Conservation (phyloP, 1,140 invertebrate genomes). For the Wiebesia pumilae region DNA sequence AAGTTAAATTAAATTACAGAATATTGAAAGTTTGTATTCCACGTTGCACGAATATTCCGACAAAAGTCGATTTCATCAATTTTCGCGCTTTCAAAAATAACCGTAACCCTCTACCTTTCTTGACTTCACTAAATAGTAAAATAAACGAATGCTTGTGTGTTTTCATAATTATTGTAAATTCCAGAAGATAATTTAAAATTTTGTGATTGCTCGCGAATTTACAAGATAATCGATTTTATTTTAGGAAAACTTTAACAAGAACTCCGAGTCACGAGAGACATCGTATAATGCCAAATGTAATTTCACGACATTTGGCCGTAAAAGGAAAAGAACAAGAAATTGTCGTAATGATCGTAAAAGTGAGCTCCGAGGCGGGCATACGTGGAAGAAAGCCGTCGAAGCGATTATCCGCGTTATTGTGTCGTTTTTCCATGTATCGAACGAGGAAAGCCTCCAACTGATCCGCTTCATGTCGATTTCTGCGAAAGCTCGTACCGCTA, state of each 20-base stretch:
- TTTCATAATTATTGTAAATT: too few species aligned
- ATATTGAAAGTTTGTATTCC: too few species aligned
- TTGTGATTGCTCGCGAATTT: background rate
- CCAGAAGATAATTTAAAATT: conserved; percentile 19
- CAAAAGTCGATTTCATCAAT: too few species aligned
- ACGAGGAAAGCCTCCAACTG: background rate
- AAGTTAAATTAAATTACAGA: too few species aligned
- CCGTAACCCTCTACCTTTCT: too few species aligned
- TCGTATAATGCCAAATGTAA: conserved; percentile 43
- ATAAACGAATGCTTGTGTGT: too few species aligned
- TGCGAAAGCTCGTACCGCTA: conserved; percentile 50
- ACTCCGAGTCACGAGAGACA: background rate
- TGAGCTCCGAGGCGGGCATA: background rate
- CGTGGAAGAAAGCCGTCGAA: conserved; percentile 21
- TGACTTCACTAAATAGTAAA: too few species aligned
- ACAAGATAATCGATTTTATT: conserved; percentile 36
- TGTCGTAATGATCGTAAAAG: conserved; percentile 33
- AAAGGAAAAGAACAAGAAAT: conserved; percentile 22
- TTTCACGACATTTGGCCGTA: conserved; percentile 13
- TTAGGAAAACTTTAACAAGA: conserved; percentile 9
- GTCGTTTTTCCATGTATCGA: background rate
- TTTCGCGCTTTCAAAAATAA: too few species aligned
- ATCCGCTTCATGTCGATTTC: conserved; percentile 12
- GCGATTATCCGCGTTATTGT: conserved; percentile 38
- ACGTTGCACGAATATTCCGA: too few species aligned